Conservation (phyloP, 2,888 invertebrate species). For the Cartodere bifasciata region DNA sequence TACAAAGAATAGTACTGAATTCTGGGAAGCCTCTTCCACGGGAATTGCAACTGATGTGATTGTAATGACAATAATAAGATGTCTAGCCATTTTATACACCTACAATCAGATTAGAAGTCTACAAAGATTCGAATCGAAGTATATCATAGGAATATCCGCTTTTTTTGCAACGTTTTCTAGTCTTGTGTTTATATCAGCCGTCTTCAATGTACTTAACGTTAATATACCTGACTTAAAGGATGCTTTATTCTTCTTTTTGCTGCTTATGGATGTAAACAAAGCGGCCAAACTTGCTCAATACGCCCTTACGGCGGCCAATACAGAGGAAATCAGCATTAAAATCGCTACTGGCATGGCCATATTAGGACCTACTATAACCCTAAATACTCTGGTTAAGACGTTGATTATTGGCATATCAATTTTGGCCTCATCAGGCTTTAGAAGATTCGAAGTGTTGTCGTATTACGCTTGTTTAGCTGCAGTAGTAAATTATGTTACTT, state of each 20-base stretch:
- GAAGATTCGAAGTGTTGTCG: conserved; percentile 75
- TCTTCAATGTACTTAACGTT: conserved; percentile 73
- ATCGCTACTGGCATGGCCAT: conserved; percentile 80
- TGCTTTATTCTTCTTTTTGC: conserved; percentile 78
- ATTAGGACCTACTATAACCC: conserved; percentile 76
- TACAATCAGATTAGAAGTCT: conserved; percentile 86
- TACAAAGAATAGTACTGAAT: conserved; percentile 18
- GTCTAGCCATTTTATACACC: conserved; percentile 78
- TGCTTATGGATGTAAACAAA: conserved; percentile 85
- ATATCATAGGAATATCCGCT: conserved; percentile 70
- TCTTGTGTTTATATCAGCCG: conserved; percentile 83
- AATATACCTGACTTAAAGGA: conserved; percentile 82
- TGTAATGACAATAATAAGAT: conserved; percentile 80
- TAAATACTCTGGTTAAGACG: conserved; percentile 82
- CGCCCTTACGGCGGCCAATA: conserved; percentile 65
- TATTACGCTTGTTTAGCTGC: conserved; percentile 85
- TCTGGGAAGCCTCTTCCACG: conserved; percentile 49
- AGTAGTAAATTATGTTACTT: conserved; percentile 82
- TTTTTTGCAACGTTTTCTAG: conserved; percentile 86
- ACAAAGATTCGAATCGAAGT: conserved; percentile 78
- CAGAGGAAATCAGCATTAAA: conserved; percentile 71
- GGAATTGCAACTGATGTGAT: conserved; percentile 69
- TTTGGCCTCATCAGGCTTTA: conserved; percentile 77
- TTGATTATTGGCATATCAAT: conserved; percentile 86
- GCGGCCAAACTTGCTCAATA: conserved; percentile 76